These are phyloP conservation scores for Daktulosphaira vitifoliae DNA, from an alignment of 1,140 invertebrate species.

Conservation along the genomic window DNA sequence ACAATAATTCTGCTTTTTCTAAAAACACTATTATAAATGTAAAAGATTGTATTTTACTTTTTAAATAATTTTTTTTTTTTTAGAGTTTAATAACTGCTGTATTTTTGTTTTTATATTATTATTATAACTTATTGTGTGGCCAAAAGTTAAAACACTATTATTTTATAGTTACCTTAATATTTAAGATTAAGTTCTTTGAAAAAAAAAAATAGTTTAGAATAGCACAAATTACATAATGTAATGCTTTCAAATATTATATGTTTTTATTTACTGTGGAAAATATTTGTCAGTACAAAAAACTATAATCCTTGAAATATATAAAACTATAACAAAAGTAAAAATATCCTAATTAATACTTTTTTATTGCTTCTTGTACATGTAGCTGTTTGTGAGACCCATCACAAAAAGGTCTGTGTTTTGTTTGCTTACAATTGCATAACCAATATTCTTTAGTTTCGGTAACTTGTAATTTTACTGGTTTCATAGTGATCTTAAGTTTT, in stretches of 20 bases:
- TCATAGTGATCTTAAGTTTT: slow-evolving; percentile 34
- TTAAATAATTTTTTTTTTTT: slow-evolving; percentile 25
- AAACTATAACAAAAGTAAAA: background rate
- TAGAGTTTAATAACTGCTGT: slow-evolving; percentile 25
- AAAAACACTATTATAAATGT: slow-evolving; percentile 16
- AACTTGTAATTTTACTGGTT: slow-evolving; percentile 74
- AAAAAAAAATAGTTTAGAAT: slow-evolving; percentile 26
- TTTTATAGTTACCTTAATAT: slow-evolving; percentile 33
- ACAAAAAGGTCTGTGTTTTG: slow-evolving; percentile 88
- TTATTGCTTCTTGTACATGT: slow-evolving; percentile 50
- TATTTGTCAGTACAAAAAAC: slow-evolving; percentile 20
- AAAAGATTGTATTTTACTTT: slow-evolving; percentile 24
- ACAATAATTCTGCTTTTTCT: slow-evolving; percentile 1
- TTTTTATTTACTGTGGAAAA: slow-evolving; percentile 10
- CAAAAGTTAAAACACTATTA: slow-evolving; percentile 34
- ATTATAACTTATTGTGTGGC: slow-evolving; percentile 34
- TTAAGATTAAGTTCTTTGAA: slow-evolving; percentile 19
- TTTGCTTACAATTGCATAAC: slow-evolving; percentile 98
- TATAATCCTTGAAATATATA: slow-evolving; percentile 11
- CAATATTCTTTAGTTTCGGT: slow-evolving; percentile 88
- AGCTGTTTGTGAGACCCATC: slow-evolving; percentile 84
- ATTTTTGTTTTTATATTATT: slow-evolving; percentile 33
- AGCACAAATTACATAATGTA: slow-evolving; percentile 16
- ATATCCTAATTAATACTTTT: slow-evolving; percentile 9
- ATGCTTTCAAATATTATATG: slow-evolving; percentile 1